Evolutionary conservation across 2,888 invertebrate species (phyloP), one percentile per base, ranked within the genome.

Genomic region (Meliscaeva auricollis): DNA sequence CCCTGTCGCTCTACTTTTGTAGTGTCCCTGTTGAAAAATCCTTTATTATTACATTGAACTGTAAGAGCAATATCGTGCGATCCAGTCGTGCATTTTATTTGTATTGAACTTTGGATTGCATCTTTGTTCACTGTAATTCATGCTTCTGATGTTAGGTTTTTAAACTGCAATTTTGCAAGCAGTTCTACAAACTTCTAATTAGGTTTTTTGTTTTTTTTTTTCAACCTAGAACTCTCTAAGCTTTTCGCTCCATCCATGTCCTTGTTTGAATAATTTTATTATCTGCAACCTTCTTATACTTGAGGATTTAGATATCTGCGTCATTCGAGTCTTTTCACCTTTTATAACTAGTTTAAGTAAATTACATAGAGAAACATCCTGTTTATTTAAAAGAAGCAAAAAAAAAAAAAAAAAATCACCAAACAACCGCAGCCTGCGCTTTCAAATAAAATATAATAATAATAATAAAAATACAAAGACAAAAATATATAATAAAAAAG

Each of bases 401-500:
- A n/a, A n/a, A n/a, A n/a, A n/a, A n/a, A n/a, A 41, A n/a, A 70
- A 54, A 60, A 69, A 22, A 32, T 38, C 8, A 30, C 26, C 50
- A 50, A 20, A 46, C 30, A 58, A 58, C 70, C 70, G 15, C 80
- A 66, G 13, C 64, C 35, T 54, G 17, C 68, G 35, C 41, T 54
- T 56, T 56, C 50, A 56, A 35, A 35, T 48, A 66, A 50, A n/a
- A 38, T 62, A 48, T 38, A 32, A 48, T 46, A 35, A 32, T 38
- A 66, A 66, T 41, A 64, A 66, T 48, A 32, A 60, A 46, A 69
- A 32, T 56, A 75, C 17, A 66, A 62, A 66, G 66, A 56, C 22
- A 20, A 50, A 52, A 75, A 75, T 35, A 30, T 64, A n/a, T n/a
- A n/a, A n/a, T 46, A 69, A 74, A 79, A 74, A 74, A 83, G 66